Evolutionary conservation across 2,113 vertebrate species (phyloP), one percentile per base, ranked within the genome.

Genomic region (Falco punctatus): DNA sequence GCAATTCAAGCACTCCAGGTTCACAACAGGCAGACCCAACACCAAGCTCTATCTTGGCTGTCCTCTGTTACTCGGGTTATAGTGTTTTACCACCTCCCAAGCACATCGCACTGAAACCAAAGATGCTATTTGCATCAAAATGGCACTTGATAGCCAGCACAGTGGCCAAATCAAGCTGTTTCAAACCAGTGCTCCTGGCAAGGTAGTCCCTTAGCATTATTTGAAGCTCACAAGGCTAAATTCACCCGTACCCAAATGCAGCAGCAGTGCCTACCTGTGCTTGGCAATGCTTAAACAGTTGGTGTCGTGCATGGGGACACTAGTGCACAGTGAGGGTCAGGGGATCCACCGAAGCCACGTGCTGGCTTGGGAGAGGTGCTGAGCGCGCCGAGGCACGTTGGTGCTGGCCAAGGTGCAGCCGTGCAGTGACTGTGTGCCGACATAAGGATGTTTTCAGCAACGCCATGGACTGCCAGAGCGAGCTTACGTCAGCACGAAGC

Each of bases 361-460:
- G 44, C 0, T 44, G 58, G 55, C 67, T 77, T 32, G 59, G 80
- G n/a, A 77, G 62, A 80, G 8, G 49, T 13, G 83, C 80, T 1
- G 1, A 64, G n/a, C 82, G 49, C 67, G 33, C 66, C 0, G 1
- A 71, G 69, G 49, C 33, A 42, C 2, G 0, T 21, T 1, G 0
- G 70, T 5, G 64, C 80, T 44, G 81, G 72, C 46, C 2, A 0
- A 48, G 69, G 20, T 61, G 51, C 73, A 16, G 42, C 51, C 13
- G 0, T 4, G n/a, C 69, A 64, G 70, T 0, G 4, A 15, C 28
- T 15, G 18, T 0, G 9, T 26, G 44, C 42, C 2, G 20, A 67
- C 9, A 1, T 8, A 62, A n/a, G 49, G 48, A 57, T 0, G 1
- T 33, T 49, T 10, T 10, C 69, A 65, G 82, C 32, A 2, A 2